Evolutionary conservation across 2,888 invertebrate genomes (phyloP).

Genomic region (Gibbula magus): DNA sequence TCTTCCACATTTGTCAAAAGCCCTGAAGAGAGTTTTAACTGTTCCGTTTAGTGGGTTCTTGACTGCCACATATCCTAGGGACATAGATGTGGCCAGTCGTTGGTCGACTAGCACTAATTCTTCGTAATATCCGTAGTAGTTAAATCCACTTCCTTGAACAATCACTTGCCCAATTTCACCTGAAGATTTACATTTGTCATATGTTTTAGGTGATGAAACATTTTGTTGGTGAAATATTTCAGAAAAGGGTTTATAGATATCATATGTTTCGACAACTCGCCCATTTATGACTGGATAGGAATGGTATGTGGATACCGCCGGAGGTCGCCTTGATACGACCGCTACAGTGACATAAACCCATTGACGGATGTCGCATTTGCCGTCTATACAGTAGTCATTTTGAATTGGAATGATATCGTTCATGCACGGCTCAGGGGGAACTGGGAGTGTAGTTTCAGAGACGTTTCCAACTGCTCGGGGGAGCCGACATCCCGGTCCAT

Average conservation of each 20-base stretch:
- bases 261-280: conserved; percentile 42
- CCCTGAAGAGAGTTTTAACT: conserved; percentile 50
- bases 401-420: conserved; percentile 46
- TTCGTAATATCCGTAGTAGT: conserved; percentile 65
- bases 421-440: not conserved
- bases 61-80: conserved; percentile 62
- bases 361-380: conserved; percentile 56
- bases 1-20: conserved; percentile 64
- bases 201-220: too few relatives aligned
- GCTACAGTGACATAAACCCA: conserved; percentile 66
- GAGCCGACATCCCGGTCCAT: not conserved
- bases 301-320: conserved; percentile 49
- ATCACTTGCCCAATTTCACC: conserved; percentile 57
- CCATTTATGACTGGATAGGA: conserved; percentile 60
- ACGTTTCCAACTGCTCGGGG: not conserved
- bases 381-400: conserved; percentile 62
- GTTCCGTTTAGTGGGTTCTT: conserved; percentile 49
- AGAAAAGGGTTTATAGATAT: conserved; percentile 56
- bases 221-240: conserved; percentile 41
- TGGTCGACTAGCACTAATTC: conserved; percentile 63
- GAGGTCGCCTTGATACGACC: conserved; percentile 60
- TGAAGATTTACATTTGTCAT: too few relatives aligned
- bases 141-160: conserved; percentile 59
- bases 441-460: not conserved
- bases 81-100: conserved; percentile 56